Base-by-base conservation (phyloP, 1,140 invertebrate species). In the Drosophila repleta region DNA sequence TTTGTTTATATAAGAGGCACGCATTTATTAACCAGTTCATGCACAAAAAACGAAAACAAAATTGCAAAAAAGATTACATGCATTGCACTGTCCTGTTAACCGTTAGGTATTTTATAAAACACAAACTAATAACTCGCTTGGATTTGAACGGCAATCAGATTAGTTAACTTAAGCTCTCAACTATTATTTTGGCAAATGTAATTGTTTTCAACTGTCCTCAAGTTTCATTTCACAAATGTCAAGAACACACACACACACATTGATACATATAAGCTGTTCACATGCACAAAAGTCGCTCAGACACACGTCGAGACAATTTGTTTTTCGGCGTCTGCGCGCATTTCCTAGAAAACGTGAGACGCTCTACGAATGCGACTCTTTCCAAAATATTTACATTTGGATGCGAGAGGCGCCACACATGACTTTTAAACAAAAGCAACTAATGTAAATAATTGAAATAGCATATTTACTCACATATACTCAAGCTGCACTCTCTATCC, bases 311-410 rank as follows among this genome's bases (percentile, higher is more conserved):
- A 10, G n/a, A 41, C 32, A 18, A 45, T 18, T 10, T 32, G 3
- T 10, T 10, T 20, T 46, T 32, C 24, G 10, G 58, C 58, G 18
- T 39, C 58, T 62, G 58, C 58, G 58, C 58, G 15, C 21, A 26
- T 37, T 62, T 51, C 58, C 51, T n/a, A 15, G 45, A 62, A 62
- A 51, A 49, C 45, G n/a, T 62, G 58, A 51, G 32, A 21, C 26
- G 24, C 15, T 15, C 1, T 7, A 11, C 21, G 5, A 32, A 4
- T 1, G 26, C 26, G 49, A 24, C 8, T 29, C 43, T 4, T 10
- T 37, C 6, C 13, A 37, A 62, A 62, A 62, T 62, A 51, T 51
- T 51, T 62, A 62, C 29, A 37, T 18, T 49, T 13, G 3, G 10
- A 24, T 5, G 3, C 46, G n/a, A 4, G 7, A n/a, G 46, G 11